A percentile compares a stretch with the other conserved stretches of the same genome.
phyloP scores from a whole-genome alignment of 2,888 invertebrate species.

The Tachina lurida region DNA sequence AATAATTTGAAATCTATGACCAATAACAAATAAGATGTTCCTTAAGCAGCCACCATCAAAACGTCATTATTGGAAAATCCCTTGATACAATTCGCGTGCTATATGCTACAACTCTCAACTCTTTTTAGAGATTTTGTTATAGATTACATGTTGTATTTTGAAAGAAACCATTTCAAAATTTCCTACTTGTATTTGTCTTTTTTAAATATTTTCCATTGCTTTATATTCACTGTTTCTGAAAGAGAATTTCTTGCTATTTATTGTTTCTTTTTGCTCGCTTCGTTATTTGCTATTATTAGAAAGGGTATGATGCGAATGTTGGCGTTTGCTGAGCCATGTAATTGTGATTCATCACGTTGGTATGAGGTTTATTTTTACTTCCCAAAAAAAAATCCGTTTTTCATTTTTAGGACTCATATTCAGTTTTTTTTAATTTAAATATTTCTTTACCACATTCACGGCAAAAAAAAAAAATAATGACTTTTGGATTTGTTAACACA shows the following conservation, averaged over 20 bases:
- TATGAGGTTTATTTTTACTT: constrained; percentile 11
- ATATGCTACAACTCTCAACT: too few species aligned
- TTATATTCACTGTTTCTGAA: not conserved
- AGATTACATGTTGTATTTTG: constrained; percentile 53
- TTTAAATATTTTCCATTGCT: constrained; percentile 12
- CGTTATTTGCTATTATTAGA: constrained; percentile 16
- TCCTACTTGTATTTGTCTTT: constrained; percentile 23
- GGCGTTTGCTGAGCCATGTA: constrained; percentile 61
- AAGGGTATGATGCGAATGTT: constrained; percentile 48
- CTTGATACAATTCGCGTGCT: too few species aligned
- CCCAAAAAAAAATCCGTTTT: not conserved
- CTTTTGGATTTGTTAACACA: constrained; percentile 22
- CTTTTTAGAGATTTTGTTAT: constrained; percentile 55
- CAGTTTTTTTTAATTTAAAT: not conserved
- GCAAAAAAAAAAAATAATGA: constrained; percentile 42
- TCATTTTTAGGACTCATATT: constrained; percentile 8
- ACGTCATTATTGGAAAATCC: too few species aligned
- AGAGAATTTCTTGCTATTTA: constrained; percentile 2
- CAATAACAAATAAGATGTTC: too few species aligned
- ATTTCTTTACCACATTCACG: constrained; percentile 8
- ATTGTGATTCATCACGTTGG: constrained; percentile 65
- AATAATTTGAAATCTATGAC: too few species aligned
- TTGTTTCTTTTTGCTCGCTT: not conserved
- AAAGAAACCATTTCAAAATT: constrained; percentile 17
- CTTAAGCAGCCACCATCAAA: too few species aligned